Base-by-base conservation (phyloP, 2,888 invertebrate species). In the Lithophane leautieri region DNA sequence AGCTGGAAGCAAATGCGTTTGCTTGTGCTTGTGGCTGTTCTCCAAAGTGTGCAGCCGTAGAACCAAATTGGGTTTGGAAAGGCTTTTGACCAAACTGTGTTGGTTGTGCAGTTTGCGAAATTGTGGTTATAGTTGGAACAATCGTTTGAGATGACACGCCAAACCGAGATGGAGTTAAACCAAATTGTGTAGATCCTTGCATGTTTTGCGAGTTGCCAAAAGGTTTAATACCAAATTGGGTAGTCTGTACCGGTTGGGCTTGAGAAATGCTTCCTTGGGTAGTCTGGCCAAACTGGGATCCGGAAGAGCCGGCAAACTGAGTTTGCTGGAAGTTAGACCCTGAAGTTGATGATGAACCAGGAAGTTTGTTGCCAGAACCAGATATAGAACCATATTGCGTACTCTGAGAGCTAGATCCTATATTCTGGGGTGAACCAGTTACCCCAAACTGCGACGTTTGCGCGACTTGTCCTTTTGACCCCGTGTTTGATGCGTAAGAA, bases 361-460 rank as follows among this genome's bases (percentile, higher is more conserved):
- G 79, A 50, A 54, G 7, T 47, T 79, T 65, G 28, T 70, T 52
- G 22, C 61, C 44, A 12, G 74, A 52, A 47, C 34, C 44, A 44
- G 28, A 22, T 69, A 16, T 16, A 28, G 75, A 74, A 54, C 65
- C 58, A 2, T 67, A 70, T 65, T 76, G 73, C 61, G 65, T 52
- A 28, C 52, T 66, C 76, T 85, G 86, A 22, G 79, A 82, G n/a
- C 75, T 79, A 69, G 79, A 82, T 54, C 82, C 87, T 25, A 54
- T 52, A 54, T 69, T 70, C 56, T 85, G 85, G 44, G 82, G 66
- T 47, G 58, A 73, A 50, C 70, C 70, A 52, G 25, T 68, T 66
- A 62, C 6, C 0, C 75, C 75, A 34, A 66, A 79, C 60, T 77
- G 82, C 1, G 82, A 61, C 1, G 73, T 73, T 58, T 83, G 84